phyloP scores from a whole-genome alignment of 2,113 vertebrate genomes.

The Vidua chalybeata region DNA sequence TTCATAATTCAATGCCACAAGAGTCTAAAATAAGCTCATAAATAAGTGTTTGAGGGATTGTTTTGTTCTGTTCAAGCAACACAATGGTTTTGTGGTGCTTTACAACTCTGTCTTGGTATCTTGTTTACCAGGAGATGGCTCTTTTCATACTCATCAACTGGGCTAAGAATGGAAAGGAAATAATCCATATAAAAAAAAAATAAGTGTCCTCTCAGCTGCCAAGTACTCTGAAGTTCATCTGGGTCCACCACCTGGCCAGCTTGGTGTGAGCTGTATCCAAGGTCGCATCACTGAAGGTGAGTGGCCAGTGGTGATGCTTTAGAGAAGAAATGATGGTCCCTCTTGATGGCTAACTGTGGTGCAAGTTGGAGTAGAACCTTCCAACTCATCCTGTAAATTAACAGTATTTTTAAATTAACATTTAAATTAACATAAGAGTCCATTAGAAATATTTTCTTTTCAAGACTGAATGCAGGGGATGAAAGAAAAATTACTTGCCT shows the following conservation, averaged over 20 bases:
- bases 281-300: neutral
- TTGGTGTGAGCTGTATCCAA: neutral
- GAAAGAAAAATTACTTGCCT: neutral
- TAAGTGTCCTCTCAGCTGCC: neutral
- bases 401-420: neutral
- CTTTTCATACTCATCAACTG: neutral
- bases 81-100: neutral
- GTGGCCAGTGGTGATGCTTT: neutral
- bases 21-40: constrained; percentile 37
- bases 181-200: neutral
- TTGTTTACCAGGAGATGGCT: constrained; percentile 8
- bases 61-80: neutral
- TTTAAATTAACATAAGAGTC: too few species aligned
- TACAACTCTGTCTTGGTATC: neutral
- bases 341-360: neutral
- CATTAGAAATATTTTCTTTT: neutral
- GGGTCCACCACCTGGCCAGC: neutral
- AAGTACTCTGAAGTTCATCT: neutral
- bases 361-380: neutral
- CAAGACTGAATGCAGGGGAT: neutral
- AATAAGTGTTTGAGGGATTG: neutral
- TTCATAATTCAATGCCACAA: neutral
- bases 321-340: neutral
- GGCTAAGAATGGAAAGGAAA: neutral
- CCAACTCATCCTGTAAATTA: neutral